Conservation (phyloP, 1,140 invertebrate species). For the Medauroidea extradentata region DNA sequence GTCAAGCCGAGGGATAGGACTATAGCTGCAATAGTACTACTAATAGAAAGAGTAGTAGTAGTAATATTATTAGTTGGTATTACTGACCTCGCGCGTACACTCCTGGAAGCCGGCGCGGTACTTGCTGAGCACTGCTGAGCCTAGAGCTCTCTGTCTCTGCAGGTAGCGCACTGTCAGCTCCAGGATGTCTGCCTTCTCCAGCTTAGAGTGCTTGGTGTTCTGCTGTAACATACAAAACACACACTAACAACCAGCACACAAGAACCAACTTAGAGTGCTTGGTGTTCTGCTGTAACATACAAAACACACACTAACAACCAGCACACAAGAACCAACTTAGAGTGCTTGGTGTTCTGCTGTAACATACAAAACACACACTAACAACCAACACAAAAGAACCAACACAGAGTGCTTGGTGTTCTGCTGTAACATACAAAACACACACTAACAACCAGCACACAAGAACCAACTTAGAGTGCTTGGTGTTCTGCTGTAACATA, state of each 20-base stretch:
- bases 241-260: too few relatives aligned
- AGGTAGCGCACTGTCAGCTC: slow-evolving; percentile 88
- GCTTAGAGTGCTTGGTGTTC: slow-evolving; percentile 55
- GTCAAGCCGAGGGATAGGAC: too few relatives aligned
- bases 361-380: too few relatives aligned
- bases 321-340: too few relatives aligned
- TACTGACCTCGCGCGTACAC: slow-evolving; percentile 66
- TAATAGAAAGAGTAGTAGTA: too few relatives aligned
- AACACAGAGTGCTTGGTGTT: slow-evolving; percentile 60
- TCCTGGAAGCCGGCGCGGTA: slow-evolving; percentile 74
- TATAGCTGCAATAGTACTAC: too few relatives aligned
- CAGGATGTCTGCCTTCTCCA: slow-evolving; percentile 91
- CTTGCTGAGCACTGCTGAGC: slow-evolving; percentile 53
- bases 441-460: too few relatives aligned
- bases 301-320: too few relatives aligned
- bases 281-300: slow-evolving; percentile 8
- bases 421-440: slow-evolving; percentile 2
- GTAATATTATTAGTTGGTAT: too few relatives aligned
- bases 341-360: slow-evolving; percentile 45
- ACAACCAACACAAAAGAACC: too few relatives aligned
- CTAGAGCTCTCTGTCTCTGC: slow-evolving; percentile 63
- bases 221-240: slow-evolving; percentile 2
- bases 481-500: too few relatives aligned
- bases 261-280: slow-evolving; percentile 71
- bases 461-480: too few relatives aligned